Conservation (phyloP, 2,113 vertebrate genomes). For the Arvicanthis niloticus region DNA sequence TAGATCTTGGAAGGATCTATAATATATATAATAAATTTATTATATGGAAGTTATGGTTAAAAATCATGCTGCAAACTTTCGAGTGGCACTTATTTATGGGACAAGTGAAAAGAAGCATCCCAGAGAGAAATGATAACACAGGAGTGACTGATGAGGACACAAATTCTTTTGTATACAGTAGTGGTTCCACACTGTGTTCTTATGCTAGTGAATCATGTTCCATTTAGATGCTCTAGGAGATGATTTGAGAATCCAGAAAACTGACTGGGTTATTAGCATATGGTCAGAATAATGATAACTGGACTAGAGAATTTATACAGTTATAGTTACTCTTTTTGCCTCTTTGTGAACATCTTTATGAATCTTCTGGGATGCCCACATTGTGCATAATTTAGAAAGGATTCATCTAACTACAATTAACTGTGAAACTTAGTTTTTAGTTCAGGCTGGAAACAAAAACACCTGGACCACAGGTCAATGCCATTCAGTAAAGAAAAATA, state of each 20-base stretch:
- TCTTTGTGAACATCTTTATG: background rate
- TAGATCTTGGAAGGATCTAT: slow-evolving; percentile 27
- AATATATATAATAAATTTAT: too few species aligned
- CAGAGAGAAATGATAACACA: background rate
- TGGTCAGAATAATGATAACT: background rate
- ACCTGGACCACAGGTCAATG: background rate
- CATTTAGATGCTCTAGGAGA: background rate
- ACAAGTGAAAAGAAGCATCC: background rate
- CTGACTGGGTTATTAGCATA: background rate
- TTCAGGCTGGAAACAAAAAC: background rate
- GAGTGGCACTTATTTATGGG: background rate
- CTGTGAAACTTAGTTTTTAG: slow-evolving; percentile 27
- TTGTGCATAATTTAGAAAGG: background rate
- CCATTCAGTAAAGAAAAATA: slow-evolving; percentile 57
- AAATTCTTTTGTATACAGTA: background rate
- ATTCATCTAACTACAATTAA: slow-evolving; percentile 29
- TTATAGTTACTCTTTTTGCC: background rate
- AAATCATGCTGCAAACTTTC: background rate
- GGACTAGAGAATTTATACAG: background rate
- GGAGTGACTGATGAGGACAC: background rate
- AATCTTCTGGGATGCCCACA: background rate
- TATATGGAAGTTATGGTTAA: slow-evolving; percentile 1
- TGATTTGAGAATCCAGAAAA: background rate
- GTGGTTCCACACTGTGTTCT: background rate
- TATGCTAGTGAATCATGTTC: background rate